Evolutionary conservation across 2,888 invertebrate genomes (phyloP).

Genomic region (Drosophila lutescens): DNA sequence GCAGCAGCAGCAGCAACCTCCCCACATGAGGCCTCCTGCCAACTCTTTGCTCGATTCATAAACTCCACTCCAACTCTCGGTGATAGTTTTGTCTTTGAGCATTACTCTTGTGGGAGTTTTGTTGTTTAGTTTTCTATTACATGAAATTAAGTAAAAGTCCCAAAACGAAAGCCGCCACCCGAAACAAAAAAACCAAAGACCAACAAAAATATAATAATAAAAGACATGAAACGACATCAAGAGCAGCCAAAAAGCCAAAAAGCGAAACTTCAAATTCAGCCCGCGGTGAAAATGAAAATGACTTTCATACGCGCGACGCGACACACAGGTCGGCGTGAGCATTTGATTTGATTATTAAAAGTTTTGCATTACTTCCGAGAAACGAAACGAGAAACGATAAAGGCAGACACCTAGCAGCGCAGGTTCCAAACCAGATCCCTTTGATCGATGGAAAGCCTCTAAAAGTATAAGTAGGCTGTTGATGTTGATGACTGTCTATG

Average conservation of each 20-base stretch:
- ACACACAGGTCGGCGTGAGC: slow-evolving; percentile 49
- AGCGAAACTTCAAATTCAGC: slow-evolving; percentile 50
- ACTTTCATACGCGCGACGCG: slow-evolving; percentile 61
- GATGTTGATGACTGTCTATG: slow-evolving; percentile 44
- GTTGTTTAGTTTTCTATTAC: slow-evolving; percentile 56
- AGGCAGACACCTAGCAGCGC: slow-evolving; percentile 22
- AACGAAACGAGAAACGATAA: neutral
- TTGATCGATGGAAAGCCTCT: slow-evolving; percentile 42
- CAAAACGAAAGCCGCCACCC: slow-evolving; percentile 67
- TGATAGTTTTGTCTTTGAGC: slow-evolving; percentile 65
- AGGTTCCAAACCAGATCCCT: slow-evolving; percentile 22
- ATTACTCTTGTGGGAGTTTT: slow-evolving; percentile 62
- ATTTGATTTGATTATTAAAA: slow-evolving; percentile 80
- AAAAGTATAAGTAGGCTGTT: slow-evolving; percentile 43
- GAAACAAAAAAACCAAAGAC: slow-evolving; percentile 3
- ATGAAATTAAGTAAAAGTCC: slow-evolving; percentile 76
- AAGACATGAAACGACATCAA: slow-evolving; percentile 41
- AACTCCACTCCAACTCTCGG: slow-evolving; percentile 44
- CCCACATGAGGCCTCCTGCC: slow-evolving; percentile 7
- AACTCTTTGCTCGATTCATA: slow-evolving; percentile 23
- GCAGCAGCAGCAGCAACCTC: slow-evolving; percentile 13
- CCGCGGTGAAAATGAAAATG: slow-evolving; percentile 66
- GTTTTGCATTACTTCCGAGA: slow-evolving; percentile 78
- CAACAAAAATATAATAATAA: slow-evolving; percentile 32
- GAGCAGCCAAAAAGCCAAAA: slow-evolving; percentile 25